These are phyloP conservation scores for Pachyrhynchus sulphureomaculatus DNA, from an alignment of 1,140 invertebrate species.

Conservation along the genomic window DNA sequence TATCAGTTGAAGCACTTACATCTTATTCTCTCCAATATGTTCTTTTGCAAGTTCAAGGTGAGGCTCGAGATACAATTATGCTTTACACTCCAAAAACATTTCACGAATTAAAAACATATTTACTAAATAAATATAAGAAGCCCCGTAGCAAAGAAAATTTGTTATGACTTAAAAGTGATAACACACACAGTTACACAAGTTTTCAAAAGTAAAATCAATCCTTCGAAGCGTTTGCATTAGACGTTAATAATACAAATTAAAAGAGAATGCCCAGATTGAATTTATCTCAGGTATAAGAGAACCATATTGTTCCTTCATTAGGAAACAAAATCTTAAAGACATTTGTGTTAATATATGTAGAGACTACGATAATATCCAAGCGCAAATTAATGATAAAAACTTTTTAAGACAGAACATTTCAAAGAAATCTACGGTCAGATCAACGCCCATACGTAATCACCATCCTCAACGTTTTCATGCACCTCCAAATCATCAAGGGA, in stretches of 20 bases:
- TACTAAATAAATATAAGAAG: not conserved
- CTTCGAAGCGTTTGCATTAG: slow-evolving; percentile 1
- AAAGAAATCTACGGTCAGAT: not conserved
- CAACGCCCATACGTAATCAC: too few species aligned
- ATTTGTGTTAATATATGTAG: slow-evolving; percentile 7
- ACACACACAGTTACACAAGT: too few species aligned
- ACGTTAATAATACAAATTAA: slow-evolving; percentile 2
- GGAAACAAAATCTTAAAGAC: not conserved
- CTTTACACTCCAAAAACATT: not conserved
- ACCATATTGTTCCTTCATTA: slow-evolving; percentile 1
- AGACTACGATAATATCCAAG: slow-evolving; percentile 8
- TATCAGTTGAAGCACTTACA: too few species aligned
- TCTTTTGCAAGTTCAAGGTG: not conserved
- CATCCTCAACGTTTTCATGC: too few species aligned
- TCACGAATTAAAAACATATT: not conserved
- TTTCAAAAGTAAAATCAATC: not conserved
- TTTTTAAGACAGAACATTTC: slow-evolving; percentile 10
- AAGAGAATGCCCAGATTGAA: slow-evolving; percentile 2
- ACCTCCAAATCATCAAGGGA: too few species aligned
- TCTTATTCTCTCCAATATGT: not conserved
- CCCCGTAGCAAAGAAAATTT: not conserved
- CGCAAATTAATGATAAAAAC: slow-evolving; percentile 9
- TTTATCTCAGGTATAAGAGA: not conserved
- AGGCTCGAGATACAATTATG: not conserved
- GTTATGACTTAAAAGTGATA: not conserved